Base-by-base conservation (phyloP, 2,888 invertebrate species). In the Stenodema calcarata region DNA sequence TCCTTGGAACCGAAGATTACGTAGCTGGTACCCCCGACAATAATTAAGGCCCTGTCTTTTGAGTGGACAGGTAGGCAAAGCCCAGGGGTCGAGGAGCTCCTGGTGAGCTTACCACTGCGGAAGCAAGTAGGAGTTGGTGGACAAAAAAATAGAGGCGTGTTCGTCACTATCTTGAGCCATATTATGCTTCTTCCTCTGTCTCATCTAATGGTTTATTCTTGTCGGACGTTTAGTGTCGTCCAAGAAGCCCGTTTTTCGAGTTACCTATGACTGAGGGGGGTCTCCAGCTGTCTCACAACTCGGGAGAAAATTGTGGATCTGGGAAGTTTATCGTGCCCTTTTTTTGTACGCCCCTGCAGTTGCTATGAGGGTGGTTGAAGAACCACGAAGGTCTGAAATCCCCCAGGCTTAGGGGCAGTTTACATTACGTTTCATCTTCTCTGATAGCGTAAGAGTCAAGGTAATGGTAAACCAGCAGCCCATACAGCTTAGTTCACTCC, bases 1-100 rank as follows among this genome's bases (percentile, higher is more conserved):
- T 78, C 16, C 78, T 78, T 47, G 42, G 78, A 44, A 12, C 47
- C 80, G 54, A 54, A 80, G 50, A 80, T 80, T 80, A 80, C 28
- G 28, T 50, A 0, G 30, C 73, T 41, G 41, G 73, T 41, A 73
- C 41, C 35, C 14, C 18, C 14, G 73, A 7, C n/a, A 11, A 73
- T 73, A 73, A 73, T 73, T 73, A 73, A 73, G 73, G 73, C 18
- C n/a, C 73, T 73, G 73, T 73, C 73, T 35, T 73, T 35, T 14
- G 73, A 23, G 73, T 35, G 35, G 73, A 35, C 73, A 73, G 73
- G 73, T 73, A 73, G n/a, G 30, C 73, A 41, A n/a, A 62, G 62
- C 35, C 28, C 30, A 18, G n/a, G 35, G 35, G 12, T 70, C 70
- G 70, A 41, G 35, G 11, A 54, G 11, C 14, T 16, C 35, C 35